Base-by-base conservation (phyloP, 2,888 invertebrate species). In the Nomada ferruginata region DNA sequence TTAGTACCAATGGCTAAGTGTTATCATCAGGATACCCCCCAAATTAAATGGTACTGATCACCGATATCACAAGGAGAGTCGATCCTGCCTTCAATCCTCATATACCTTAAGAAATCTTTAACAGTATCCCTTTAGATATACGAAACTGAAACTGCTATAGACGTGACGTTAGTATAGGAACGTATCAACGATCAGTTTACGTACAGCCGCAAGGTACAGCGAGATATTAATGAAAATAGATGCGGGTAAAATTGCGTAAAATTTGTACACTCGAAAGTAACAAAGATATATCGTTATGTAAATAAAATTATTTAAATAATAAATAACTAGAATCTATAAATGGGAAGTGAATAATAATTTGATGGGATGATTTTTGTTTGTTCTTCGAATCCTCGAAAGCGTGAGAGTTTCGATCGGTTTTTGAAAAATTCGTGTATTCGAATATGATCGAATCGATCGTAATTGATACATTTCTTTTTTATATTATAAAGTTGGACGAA, bases 1-100 rank as follows among this genome's bases (percentile, higher is more conserved):
- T 92, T 92, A 89, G 86, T 89, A 85, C 85, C 82, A 88, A 79
- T 86, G 75, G 80, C 86, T 85, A 83, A 80, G 64, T 75, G 71
- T 76, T 77, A 80, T 64, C 73, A 85, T 90, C 86, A 89, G 89
- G 82, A 84, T 90, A 86, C 85, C 82, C 83, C 82, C 84, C 85
- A 88, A 82, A 86, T 84, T 84, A 85, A 90, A 90, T 86, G 84
- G 82, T 82, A 82, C 78, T 82, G 79, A 86, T 80, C 80, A 81
- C 65, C 82, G 76, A 79, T 86, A 88, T 80, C 80, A 77, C 72
- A 70, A 76, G 85, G 75, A 85, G 80, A 76, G 68, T 63, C 79
- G 74, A 82, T 73, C 66, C 73, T 84, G 83, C 83, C 55, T 72
- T 85, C 83, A 76, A 84, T 71, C 84, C 84, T 79, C 60, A 76